phyloP scores from a whole-genome alignment of 2,113 vertebrate species.

The Ptilorrhoa leucosticta region DNA sequence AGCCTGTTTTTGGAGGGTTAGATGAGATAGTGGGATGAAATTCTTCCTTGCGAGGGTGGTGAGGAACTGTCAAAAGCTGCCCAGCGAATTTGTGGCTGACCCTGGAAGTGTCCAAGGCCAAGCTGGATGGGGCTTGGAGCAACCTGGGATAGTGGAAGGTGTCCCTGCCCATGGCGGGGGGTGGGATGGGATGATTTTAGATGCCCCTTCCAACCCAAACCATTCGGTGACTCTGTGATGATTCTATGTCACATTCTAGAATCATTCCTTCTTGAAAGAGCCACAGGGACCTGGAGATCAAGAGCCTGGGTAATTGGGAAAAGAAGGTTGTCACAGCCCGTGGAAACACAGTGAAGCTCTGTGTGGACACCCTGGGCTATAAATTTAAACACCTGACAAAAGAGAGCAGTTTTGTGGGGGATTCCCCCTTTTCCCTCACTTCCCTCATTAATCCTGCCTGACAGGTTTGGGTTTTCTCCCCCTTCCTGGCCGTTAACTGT shows the following conservation, averaged over 20 bases:
- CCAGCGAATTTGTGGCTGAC: background rate
- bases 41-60: background rate
- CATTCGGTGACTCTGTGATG: background rate
- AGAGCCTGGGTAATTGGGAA: background rate
- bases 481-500: background rate
- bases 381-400: background rate
- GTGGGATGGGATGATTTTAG: background rate
- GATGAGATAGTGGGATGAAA: background rate
- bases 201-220: background rate
- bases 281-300: background rate
- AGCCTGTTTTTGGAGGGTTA: background rate
- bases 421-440: background rate
- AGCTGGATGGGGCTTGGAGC: accelerated
- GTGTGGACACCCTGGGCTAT: background rate
- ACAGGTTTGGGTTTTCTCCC: background rate
- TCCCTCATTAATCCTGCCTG: constrained; percentile 25
- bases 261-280: background rate
- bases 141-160: background rate
- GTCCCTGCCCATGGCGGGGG: background rate
- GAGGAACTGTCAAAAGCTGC: background rate
- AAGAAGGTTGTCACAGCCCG: background rate
- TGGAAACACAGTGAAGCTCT: background rate
- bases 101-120: background rate
- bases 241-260: background rate
- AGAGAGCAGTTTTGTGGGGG: background rate